These are phyloP conservation scores for Scleropages formosus DNA, from an alignment of 2,797 vertebrate species.

Conservation along the genomic window DNA sequence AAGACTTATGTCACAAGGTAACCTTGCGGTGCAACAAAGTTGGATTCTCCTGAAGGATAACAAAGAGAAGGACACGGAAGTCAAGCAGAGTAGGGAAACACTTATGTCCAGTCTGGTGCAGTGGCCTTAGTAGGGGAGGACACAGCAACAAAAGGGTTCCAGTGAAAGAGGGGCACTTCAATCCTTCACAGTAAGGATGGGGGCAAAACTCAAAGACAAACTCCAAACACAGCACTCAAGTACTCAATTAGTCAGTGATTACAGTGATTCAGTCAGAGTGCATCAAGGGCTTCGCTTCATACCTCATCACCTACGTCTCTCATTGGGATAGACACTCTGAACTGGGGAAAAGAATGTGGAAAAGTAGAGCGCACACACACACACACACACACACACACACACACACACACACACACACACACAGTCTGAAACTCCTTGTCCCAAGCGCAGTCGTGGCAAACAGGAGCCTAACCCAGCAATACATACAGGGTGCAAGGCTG, in stretches of 20 bases:
- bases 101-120: neutral
- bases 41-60: neutral
- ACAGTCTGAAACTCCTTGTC: too few species aligned
- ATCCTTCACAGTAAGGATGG: neutral
- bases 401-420: too few species aligned
- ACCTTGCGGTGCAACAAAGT: neutral
- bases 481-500: too few species aligned
- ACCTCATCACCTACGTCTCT: neutral
- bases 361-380: too few species aligned
- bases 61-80: neutral
- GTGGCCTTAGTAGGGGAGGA: too few species aligned
- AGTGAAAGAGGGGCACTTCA: neutral
- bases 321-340: too few species aligned
- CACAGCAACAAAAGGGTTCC: neutral
- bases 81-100: neutral
- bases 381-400: too few species aligned
- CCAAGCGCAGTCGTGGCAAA: too few species aligned
- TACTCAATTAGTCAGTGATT: too few species aligned
- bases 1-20: neutral
- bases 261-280: neutral
- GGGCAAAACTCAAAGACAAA: neutral
- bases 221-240: too few species aligned
- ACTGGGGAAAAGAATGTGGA: too few species aligned
- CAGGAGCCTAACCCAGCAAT: too few species aligned
- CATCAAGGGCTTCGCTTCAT: neutral